These are phyloP conservation scores for Phalanger gymnotis DNA, from an alignment of 2,797 vertebrate genomes.

Conservation along the genomic window DNA sequence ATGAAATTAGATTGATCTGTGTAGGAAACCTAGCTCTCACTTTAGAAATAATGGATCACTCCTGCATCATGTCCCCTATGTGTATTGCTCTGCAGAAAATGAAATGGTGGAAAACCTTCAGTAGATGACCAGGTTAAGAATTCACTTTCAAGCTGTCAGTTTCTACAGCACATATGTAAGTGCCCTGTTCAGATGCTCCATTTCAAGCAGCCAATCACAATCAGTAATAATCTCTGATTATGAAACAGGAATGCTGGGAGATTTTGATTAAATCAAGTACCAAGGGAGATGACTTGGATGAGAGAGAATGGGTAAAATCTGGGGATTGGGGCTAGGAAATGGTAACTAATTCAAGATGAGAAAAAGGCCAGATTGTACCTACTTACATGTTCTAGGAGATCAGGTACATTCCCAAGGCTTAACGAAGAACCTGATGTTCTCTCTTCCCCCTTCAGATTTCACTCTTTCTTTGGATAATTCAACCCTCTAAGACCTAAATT, in stretches of 20 bases:
- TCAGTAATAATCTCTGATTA: not conserved
- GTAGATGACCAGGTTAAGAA: not conserved
- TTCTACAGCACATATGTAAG: not conserved
- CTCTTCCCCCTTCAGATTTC: not conserved
- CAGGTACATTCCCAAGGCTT: not conserved
- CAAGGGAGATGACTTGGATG: not conserved
- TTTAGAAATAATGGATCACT: not conserved
- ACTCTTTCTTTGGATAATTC: not conserved
- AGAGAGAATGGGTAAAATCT: not conserved
- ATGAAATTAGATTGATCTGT: not conserved
- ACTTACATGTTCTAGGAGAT: not conserved
- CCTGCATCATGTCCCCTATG: not conserved
- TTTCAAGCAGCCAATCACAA: not conserved
- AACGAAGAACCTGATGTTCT: not conserved
- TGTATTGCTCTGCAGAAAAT: not conserved
- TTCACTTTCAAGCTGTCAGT: not conserved
- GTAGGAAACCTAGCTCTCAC: not conserved
- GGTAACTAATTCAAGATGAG: not conserved
- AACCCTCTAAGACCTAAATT: slow-evolving; percentile 18
- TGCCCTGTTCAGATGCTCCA: not conserved
- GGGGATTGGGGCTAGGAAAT: not conserved
- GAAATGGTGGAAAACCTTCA: not conserved
- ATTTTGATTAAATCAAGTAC: not conserved
- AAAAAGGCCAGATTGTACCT: not conserved
- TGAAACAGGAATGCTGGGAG: not conserved